Base-by-base conservation (phyloP, 2,888 invertebrate genomes). In the Drosophila prolongata region DNA sequence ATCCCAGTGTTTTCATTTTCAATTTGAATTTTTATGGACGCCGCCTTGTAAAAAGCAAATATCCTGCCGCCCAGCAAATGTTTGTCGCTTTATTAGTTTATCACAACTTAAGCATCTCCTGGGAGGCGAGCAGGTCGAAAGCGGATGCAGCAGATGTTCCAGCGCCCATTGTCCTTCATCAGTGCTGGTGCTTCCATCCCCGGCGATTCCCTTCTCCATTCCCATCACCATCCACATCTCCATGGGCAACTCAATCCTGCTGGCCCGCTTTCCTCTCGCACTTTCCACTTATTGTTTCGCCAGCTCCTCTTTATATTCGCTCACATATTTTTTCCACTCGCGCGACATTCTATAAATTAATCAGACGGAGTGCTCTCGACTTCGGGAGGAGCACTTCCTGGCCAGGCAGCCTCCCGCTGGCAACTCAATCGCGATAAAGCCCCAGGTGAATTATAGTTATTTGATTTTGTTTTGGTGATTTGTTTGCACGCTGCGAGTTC, bases 61-160 rank as follows among this genome's bases (percentile, higher is more conserved):
- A 83, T 88, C 89, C 83, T 86, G 89, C 35, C 57, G 52, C 74
- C 54, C 61, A 57, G 66, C 80, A 74, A 73, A 52, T 80, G 89
- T 84, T 89, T 89, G 87, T 89, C 85, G 81, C 87, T 80, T 80
- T 87, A 84, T 84, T 84, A 84, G 83, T 89, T 84, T 84, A 84
- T 89, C 83, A 70, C 87, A 84, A 73, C 77, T 80, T 80, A 72
- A 76, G 86, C 64, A 83, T 89, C 87, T 88, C 68, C 47, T 43
- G 67, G 70, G 60, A 67, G 61, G 57, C 71, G 24, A 4, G 24
- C 24, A 24, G 24, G 24, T 24, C 24, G 86, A 83, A 85, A 87
- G 61, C 70, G 42, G 30, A 30, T 30, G 30, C 43, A 43, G 55
- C 70, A 58, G 70, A 53, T 75, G 68, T 57, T 50, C 43, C 52